These are phyloP conservation scores for Acrocephalus scirpaceus DNA, from an alignment of 2,797 vertebrate species.

Conservation along the genomic window DNA sequence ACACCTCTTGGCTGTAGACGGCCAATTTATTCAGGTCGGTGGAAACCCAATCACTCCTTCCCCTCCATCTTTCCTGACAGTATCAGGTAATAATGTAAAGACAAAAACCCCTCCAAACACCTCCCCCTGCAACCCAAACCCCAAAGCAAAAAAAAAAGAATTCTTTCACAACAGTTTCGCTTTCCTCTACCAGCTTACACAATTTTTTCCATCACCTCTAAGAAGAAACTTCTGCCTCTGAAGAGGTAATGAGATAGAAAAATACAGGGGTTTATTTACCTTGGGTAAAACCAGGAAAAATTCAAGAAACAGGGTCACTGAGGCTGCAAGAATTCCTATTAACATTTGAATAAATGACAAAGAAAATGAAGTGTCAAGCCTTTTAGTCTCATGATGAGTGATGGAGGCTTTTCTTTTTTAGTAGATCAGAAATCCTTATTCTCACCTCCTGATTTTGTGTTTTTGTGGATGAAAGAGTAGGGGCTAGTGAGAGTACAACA, in stretches of 20 bases:
- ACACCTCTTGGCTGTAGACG: not conserved
- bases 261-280: not conserved
- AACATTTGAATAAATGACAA: constrained; percentile 11
- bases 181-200: not conserved
- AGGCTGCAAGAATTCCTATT: not conserved
- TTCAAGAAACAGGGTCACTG: not conserved
- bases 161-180: not conserved
- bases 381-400: not conserved
- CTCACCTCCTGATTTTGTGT: not conserved
- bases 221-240: not conserved
- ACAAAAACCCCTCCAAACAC: not conserved
- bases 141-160: not conserved
- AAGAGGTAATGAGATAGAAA: not conserved
- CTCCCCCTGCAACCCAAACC: too few species aligned
- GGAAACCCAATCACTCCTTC: not conserved
- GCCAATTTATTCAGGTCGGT: not conserved
- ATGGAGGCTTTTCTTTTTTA: not conserved
- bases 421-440: not conserved
- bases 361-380: not conserved
- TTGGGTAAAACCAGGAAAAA: not conserved
- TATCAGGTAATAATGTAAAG: not conserved
- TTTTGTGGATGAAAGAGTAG: not conserved
- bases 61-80: not conserved
- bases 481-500: not conserved
- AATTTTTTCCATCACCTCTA: not conserved